phyloP scores from a whole-genome alignment of 2,113 vertebrate species.

The Odontophorus gujanensis region DNA sequence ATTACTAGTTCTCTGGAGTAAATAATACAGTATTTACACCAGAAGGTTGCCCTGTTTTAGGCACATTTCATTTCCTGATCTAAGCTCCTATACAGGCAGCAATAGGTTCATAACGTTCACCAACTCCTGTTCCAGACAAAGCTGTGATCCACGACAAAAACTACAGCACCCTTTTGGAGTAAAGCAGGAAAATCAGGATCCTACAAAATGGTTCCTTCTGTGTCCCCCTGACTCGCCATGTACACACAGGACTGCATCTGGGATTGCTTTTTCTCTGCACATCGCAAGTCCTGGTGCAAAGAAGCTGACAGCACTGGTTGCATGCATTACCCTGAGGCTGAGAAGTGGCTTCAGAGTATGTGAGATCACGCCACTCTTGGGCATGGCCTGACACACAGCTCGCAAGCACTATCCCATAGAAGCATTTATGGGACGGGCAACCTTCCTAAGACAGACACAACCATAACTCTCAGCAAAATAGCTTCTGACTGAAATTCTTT shows the following conservation, averaged over 20 bases:
- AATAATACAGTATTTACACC: not conserved
- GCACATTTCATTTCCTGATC: not conserved
- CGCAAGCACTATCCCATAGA: fast-evolving
- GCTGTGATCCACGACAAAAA: not conserved
- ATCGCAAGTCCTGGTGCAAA: not conserved
- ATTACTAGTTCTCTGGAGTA: not conserved
- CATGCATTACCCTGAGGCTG: fast-evolving
- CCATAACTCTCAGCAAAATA: fast-evolving
- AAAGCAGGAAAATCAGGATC: not conserved
- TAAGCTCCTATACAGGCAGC: not conserved
- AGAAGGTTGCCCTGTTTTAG: not conserved
- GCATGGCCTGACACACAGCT: fast-evolving
- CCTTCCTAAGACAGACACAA: not conserved
- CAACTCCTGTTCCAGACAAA: not conserved
- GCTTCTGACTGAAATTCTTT: not conserved
- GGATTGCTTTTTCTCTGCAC: not conserved
- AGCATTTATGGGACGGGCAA: not conserved
- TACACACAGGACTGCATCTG: not conserved
- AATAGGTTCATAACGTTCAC: fast-evolving
- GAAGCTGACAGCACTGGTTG: fast-evolving
- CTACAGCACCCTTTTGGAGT: not conserved
- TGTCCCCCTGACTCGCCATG: not conserved
- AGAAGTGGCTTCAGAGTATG: not conserved
- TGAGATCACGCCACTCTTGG: not conserved
- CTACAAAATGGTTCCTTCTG: not conserved